These are phyloP conservation scores for Daubentonia madagascariensis DNA, from an alignment of 2,113 vertebrate species.

Conservation along the genomic window DNA sequence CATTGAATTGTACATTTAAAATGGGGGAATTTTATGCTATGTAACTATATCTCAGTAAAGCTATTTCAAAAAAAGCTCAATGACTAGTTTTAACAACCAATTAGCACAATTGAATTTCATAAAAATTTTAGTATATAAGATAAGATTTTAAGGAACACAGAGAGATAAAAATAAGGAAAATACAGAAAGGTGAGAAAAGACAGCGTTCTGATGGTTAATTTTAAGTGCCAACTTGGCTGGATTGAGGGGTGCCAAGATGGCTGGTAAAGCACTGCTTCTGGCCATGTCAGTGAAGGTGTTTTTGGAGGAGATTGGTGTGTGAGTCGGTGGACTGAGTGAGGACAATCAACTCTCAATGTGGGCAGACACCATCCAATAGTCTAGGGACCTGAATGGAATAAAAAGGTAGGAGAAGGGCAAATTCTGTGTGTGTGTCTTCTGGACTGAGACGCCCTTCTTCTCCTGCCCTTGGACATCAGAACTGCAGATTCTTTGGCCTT, in stretches of 20 bases:
- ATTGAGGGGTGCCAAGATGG: too few species aligned
- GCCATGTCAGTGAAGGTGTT: too few species aligned
- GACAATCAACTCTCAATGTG: background rate
- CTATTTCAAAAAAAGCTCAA: background rate
- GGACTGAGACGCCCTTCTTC: background rate
- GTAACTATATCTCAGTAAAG: background rate
- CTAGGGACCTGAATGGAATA: background rate
- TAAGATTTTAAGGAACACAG: background rate
- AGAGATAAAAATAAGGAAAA: background rate
- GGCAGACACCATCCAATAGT: accelerated
- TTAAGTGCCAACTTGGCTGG: background rate
- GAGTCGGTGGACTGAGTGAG: too few species aligned
- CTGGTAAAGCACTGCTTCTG: background rate
- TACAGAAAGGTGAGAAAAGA: background rate
- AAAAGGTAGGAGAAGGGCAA: background rate
- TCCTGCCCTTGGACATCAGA: background rate
- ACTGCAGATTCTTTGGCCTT: background rate
- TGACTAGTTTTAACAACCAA: background rate
- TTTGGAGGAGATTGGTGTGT: too few species aligned
- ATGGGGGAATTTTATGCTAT: background rate
- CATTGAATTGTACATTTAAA: background rate
- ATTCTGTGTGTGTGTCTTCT: too few species aligned
- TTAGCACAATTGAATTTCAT: background rate
- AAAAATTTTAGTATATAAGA: background rate
- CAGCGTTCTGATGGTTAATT: background rate